phyloP scores from a whole-genome alignment of 2,113 vertebrate species.

The Taurulus bubalis region DNA sequence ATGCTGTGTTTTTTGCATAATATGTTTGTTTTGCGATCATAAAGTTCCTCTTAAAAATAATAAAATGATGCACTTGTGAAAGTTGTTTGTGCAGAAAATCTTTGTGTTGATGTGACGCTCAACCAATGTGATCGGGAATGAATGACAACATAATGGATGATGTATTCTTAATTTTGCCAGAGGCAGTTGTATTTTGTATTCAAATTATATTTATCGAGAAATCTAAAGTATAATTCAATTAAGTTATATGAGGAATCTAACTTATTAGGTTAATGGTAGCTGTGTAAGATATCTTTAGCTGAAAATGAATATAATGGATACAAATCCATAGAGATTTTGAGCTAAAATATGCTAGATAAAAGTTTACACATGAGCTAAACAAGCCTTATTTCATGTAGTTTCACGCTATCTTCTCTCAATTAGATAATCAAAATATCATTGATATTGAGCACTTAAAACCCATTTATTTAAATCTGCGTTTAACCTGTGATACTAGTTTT shows the following conservation, averaged over 20 bases:
- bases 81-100: neutral
- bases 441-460: too few relatives aligned
- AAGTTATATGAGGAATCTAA: neutral
- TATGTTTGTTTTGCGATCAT: constrained; percentile 30
- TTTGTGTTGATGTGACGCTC: neutral
- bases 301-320: neutral
- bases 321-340: neutral
- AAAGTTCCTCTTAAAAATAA: neutral
- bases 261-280: neutral
- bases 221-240: neutral
- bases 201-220: neutral
- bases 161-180: neutral
- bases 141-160: neutral
- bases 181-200: neutral
- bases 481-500: too few relatives aligned
- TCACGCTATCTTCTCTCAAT: neutral
- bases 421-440: neutral
- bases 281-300: too few relatives aligned
- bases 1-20: constrained; percentile 17
- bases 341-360: neutral
- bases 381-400: neutral
- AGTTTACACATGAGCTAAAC: neutral
- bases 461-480: too few relatives aligned
- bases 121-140: neutral
- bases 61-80: neutral